Evolutionary conservation across 2,797 vertebrate species (phyloP), one percentile per base, ranked within the genome.

Genomic region (Mico argentatus): DNA sequence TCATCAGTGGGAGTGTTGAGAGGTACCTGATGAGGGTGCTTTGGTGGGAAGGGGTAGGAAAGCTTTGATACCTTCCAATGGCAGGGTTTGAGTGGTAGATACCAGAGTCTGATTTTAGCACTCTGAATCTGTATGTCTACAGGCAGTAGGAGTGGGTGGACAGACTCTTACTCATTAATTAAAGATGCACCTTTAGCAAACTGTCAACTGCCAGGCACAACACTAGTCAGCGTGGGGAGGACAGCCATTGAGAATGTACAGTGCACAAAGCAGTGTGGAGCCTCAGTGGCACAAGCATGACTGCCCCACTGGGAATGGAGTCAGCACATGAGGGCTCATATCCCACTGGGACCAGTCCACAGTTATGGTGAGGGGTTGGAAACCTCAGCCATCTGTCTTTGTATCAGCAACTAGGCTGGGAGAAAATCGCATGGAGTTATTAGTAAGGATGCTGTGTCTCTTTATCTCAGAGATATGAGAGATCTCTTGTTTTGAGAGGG

Each of bases 131-230:
- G 52, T 36, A 20, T n/a, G 55, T 88, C 88, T 93, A 22, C 36
- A 27, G 64, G 44, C 57, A 76, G 9, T 39, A 64, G 44, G 72
- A 44, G 39, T 92, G 57, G 50, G 39, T 50, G 61, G 67, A 61
- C 61, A 87, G 85, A 48, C 7, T 67, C 44, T 72, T 30, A 15
- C 75, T 90, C 30, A 27, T 13, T 33, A 57, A 84, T 55, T 46
- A 91, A 33, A 70, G 8, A 80, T 33, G 46, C 19, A 33, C 30
- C 41, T 92, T 70, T 88, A 80, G 46, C 59, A 93, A 81, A 87
- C 46, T 50, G 82, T 84, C 82, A 88, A 55, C 52, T 50, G 5
- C 27, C 15, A 2, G 11, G 7, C 36, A 46, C 26, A 50, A 80
- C 27, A 11, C 7, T 17, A n/a, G 39, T 96, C 52, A 64, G 84